A percentile compares a stretch with the other conserved stretches of the same genome.
Conservation (phyloP, 2,888 invertebrate species). For the Argynnis bischoffii region DNA sequence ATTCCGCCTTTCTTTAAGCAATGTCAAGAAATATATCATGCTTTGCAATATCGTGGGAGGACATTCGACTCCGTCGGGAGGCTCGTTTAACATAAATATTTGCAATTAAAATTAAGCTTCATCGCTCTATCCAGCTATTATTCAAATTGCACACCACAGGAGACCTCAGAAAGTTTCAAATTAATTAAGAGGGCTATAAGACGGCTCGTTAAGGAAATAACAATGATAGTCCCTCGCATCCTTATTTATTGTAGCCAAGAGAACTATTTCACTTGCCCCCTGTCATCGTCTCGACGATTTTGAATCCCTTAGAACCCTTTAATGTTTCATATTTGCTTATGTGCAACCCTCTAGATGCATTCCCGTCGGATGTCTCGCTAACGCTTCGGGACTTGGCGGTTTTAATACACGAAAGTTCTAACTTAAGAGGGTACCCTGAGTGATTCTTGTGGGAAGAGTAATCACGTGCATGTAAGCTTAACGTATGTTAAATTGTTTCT, state of each 20-base stretch:
- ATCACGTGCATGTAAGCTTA: constrained; percentile 16
- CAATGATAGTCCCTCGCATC: constrained; percentile 69
- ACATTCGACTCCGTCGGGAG: constrained; percentile 48
- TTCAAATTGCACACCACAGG: constrained; percentile 80
- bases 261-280: constrained; percentile 63
- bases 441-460: constrained; percentile 32
- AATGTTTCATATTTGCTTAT: constrained; percentile 28
- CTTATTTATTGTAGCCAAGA: constrained; percentile 72
- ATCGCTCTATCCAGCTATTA: constrained; percentile 79
- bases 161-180: constrained; percentile 82
- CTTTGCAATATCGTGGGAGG: constrained; percentile 62
- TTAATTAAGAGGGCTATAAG: constrained; percentile 82
- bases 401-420: constrained; percentile 30
- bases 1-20: constrained; percentile 41
- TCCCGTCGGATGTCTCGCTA: constrained; percentile 32
- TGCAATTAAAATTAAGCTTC: constrained; percentile 80
- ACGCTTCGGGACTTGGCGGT: constrained; percentile 31
- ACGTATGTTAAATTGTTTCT: background rate
- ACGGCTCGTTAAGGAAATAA: constrained; percentile 81
- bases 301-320: constrained; percentile 45
- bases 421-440: constrained; percentile 25
- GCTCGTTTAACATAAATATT: constrained; percentile 80
- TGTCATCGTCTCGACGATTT: constrained; percentile 62
- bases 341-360: constrained; percentile 39
- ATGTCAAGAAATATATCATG: constrained; percentile 67